Percentiles rank a stretch among this genome's conserved stretches.
Conservation (phyloP, 1,140 invertebrate species). For the Aphelinus certus region DNA sequence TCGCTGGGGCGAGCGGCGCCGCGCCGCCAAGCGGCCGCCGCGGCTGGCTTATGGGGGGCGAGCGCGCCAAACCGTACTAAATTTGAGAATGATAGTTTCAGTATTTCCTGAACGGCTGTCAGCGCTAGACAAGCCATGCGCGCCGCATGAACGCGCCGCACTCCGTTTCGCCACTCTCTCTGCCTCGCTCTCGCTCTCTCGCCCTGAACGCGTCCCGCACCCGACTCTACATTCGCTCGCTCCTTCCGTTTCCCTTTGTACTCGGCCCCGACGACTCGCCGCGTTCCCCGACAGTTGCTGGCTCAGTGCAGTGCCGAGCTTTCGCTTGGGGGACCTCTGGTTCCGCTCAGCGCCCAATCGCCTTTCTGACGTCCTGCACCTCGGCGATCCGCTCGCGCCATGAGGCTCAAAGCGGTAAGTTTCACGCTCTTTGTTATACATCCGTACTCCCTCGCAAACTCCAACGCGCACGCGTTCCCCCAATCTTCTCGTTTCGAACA, state of each 20-base stretch:
- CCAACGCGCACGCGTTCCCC: no score
- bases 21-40: constrained; percentile 25
- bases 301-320: constrained; percentile 21
- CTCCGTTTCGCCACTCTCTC: neutral
- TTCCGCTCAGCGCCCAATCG: no score
- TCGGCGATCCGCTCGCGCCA: neutral
- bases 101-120: constrained; percentile 67
- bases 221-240: no score
- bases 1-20: neutral
- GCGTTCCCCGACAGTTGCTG: neutral
- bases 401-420: constrained; percentile 33
- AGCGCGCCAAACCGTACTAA: constrained; percentile 57
- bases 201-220: no score
- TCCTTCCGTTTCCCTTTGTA: neutral
- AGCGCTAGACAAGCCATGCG: constrained; percentile 58
- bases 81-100: constrained; percentile 65
- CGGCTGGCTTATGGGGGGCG: constrained; percentile 33
- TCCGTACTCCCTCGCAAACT: no score
- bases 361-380: no score
- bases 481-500: no score
- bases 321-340: neutral
- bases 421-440: no score
- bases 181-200: no score
- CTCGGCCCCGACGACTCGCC: no score
- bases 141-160: constrained; percentile 48